Evolutionary conservation across 1,140 invertebrate genomes (phyloP).

Genomic region (Eumaeus atala): DNA sequence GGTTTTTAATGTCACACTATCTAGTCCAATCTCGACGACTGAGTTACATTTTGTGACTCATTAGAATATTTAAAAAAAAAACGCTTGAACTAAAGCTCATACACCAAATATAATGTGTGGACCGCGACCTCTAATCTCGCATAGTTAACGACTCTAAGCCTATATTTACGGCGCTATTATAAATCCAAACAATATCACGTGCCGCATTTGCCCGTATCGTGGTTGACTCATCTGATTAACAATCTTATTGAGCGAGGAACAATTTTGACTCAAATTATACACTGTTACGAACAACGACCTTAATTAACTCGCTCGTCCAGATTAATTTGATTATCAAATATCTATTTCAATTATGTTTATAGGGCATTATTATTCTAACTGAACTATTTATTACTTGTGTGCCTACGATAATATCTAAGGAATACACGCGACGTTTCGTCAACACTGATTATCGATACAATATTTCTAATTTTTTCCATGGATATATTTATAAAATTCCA

Average conservation of each 20-base stretch:
- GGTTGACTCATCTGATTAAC: constrained; percentile 51
- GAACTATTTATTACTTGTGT: constrained; percentile 39
- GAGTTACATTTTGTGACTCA: not conserved
- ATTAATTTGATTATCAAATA: constrained; percentile 68
- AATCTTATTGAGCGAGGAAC: constrained; percentile 59
- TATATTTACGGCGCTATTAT: constrained; percentile 36
- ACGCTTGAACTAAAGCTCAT: not conserved
- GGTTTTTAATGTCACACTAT: not conserved
- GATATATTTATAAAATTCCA: constrained; percentile 1
- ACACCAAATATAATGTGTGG: not conserved
- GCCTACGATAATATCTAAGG: constrained; percentile 4
- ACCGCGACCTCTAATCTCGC: constrained; percentile 10
- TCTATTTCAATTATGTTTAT: constrained; percentile 64
- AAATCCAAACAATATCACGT: constrained; percentile 60
- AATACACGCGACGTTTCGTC: not conserved
- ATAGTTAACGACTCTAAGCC: constrained; percentile 15
- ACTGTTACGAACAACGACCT: constrained; percentile 50
- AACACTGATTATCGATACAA: not conserved
- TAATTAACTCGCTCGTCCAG: constrained; percentile 59
- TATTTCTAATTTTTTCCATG: not conserved
- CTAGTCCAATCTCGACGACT: not conserved
- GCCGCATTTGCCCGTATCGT: constrained; percentile 14
- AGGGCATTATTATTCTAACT: constrained; percentile 45
- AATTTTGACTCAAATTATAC: constrained; percentile 68
- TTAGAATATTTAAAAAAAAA: not conserved